A percentile compares a stretch with the other conserved stretches of the same genome.
These are phyloP conservation scores for Gymnogyps californianus DNA, from an alignment of 2,113 vertebrate species.

Conservation along the genomic window DNA sequence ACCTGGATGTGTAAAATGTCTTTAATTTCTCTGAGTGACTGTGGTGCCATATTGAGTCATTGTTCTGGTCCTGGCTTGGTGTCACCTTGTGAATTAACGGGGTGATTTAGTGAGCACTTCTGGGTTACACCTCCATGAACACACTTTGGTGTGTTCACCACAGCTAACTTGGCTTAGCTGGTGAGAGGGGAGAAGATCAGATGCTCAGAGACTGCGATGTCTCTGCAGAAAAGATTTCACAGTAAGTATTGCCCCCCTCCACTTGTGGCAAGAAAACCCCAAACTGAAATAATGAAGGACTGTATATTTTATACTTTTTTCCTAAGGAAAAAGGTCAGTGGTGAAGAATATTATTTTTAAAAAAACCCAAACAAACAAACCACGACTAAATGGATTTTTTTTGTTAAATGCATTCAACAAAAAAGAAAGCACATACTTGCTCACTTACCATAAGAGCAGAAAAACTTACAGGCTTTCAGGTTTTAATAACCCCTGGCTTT, in stretches of 20 bases:
- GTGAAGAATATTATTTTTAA: neutral
- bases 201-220: neutral
- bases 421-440: neutral
- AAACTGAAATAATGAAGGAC: neutral
- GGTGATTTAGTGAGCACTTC: neutral
- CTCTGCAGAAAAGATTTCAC: neutral
- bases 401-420: neutral
- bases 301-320: neutral
- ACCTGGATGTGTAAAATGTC: neutral
- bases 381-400: neutral
- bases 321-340: neutral
- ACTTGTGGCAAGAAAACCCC: neutral
- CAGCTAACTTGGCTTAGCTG: neutral
- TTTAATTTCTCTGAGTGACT: neutral
- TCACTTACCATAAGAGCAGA: neutral
- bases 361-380: no score
- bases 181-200: neutral
- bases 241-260: neutral
- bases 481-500: neutral
- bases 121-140: neutral
- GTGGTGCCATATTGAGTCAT: accelerated
- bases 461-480: neutral
- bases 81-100: neutral
- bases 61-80: neutral
- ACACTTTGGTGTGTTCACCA: neutral